These are phyloP conservation scores for Parascotia fuliginaria DNA, from an alignment of 2,888 invertebrate species.

Conservation along the genomic window DNA sequence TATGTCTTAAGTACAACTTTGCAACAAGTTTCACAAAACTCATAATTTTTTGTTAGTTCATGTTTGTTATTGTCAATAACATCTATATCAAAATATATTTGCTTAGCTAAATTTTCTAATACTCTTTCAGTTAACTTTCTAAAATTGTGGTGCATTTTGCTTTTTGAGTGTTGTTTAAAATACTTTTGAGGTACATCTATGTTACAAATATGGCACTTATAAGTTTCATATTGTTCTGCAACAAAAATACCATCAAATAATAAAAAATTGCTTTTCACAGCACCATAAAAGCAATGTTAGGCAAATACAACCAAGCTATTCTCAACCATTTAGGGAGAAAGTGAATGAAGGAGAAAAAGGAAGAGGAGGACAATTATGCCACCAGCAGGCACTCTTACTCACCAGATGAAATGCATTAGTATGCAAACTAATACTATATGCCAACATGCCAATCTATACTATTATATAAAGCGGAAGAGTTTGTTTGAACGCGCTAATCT, in stretches of 20 bases:
- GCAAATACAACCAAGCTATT: too few species aligned
- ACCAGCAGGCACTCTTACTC: too few species aligned
- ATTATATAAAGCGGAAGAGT: too few species aligned
- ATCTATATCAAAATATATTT: conserved; percentile 19
- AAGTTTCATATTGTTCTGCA: conserved; percentile 27
- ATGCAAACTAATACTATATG: too few species aligned
- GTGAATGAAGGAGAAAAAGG: too few species aligned
- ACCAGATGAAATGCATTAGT: too few species aligned
- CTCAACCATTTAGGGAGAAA: too few species aligned
- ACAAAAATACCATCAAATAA: neutral
- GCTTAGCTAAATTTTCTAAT: conserved; percentile 38
- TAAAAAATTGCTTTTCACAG: too few species aligned
- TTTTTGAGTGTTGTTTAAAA: conserved; percentile 41
- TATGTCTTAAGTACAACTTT: conserved; percentile 11
- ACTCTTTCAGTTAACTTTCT: conserved; percentile 43
- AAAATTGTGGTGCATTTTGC: conserved; percentile 45
- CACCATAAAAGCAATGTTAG: too few species aligned
- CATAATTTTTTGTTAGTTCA: neutral
- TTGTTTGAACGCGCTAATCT: too few species aligned
- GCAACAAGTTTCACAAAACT: conserved; percentile 25
- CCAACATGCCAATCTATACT: too few species aligned
- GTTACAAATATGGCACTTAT: conserved; percentile 52
- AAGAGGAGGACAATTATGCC: too few species aligned
- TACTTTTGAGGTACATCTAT: conserved; percentile 45
- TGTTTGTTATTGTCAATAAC: neutral